Percentiles rank a stretch among this genome's conserved stretches.
Evolutionary conservation across 35 echinoderm and acorn worm species (phyloP).

Genomic region (Stichopus chloronotus): DNA sequence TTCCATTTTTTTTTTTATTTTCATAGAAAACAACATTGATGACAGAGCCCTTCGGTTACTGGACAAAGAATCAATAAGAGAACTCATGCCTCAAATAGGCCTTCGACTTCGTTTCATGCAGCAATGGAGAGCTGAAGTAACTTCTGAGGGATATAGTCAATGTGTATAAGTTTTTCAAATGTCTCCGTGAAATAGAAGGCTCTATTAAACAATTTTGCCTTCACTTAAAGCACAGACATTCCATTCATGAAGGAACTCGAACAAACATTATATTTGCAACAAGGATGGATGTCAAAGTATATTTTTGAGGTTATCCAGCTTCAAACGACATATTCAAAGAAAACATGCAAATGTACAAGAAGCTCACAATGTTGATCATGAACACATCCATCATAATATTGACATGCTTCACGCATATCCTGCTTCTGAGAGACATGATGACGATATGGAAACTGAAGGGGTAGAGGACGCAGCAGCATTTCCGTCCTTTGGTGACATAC

Average conservation of each 20-base stretch:
- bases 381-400: not conserved
- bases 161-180: conserved; percentile 34
- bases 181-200: conserved; percentile 24
- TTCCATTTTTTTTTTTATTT: not conserved
- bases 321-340: conserved; percentile 12
- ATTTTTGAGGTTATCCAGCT: conserved; percentile 34
- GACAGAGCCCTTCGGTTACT: conserved; percentile 28
- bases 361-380: conserved; percentile 15
- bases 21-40: not conserved
- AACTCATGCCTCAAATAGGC: conserved; percentile 25
- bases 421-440: not conserved
- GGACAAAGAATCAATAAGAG: conserved; percentile 35
- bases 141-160: conserved; percentile 12
- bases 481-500: not conserved
- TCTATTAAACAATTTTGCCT: conserved; percentile 22
- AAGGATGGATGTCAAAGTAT: conserved; percentile 45
- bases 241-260: conserved; percentile 33
- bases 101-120: conserved; percentile 38
- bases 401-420: conserved; percentile 3
- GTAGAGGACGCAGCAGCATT: not conserved
- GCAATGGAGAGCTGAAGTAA: conserved; percentile 32
- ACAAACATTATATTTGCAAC: conserved; percentile 28
- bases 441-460: conserved; percentile 5
- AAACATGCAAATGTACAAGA: conserved; percentile 18
- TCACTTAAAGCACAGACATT: conserved; percentile 15